These are phyloP conservation scores for Falco naumanni DNA, from an alignment of 2,797 vertebrate genomes.

Conservation along the genomic window DNA sequence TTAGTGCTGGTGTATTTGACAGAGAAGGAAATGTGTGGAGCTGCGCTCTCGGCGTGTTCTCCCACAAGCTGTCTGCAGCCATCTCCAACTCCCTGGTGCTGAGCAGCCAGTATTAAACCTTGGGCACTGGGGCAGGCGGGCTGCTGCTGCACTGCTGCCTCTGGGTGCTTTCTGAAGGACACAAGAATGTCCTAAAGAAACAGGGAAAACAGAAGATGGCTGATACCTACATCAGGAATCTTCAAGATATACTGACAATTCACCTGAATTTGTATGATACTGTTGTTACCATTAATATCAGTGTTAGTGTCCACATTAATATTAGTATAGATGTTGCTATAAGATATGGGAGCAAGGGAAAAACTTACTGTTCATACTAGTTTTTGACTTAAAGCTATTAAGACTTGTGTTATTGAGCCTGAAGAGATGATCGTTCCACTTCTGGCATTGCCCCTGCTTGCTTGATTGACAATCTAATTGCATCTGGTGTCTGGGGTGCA, in stretches of 20 bases:
- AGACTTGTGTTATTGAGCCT: neutral
- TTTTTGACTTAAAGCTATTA: neutral
- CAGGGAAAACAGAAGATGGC: neutral
- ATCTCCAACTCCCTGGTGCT: neutral
- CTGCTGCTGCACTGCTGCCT: rapidly evolving
- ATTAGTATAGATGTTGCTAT: neutral
- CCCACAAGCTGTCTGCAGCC: neutral
- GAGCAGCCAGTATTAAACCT: neutral
- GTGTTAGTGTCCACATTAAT: neutral
- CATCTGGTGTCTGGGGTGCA: neutral
- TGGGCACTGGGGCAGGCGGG: neutral
- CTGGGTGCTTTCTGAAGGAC: neutral
- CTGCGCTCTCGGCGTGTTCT: neutral
- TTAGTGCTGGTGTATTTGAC: neutral
- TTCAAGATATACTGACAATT: neutral
- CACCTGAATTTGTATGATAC: neutral
- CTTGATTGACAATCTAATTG: neutral
- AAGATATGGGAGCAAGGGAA: neutral
- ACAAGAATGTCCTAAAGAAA: neutral
- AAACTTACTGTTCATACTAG: neutral
- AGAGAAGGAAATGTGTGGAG: neutral
- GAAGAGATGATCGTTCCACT: neutral
- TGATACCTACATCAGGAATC: neutral
- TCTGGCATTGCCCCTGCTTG: neutral
- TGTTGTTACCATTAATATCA: neutral